phyloP scores from a whole-genome alignment of 1,140 invertebrate species.

The Penaeus chinensis region DNA sequence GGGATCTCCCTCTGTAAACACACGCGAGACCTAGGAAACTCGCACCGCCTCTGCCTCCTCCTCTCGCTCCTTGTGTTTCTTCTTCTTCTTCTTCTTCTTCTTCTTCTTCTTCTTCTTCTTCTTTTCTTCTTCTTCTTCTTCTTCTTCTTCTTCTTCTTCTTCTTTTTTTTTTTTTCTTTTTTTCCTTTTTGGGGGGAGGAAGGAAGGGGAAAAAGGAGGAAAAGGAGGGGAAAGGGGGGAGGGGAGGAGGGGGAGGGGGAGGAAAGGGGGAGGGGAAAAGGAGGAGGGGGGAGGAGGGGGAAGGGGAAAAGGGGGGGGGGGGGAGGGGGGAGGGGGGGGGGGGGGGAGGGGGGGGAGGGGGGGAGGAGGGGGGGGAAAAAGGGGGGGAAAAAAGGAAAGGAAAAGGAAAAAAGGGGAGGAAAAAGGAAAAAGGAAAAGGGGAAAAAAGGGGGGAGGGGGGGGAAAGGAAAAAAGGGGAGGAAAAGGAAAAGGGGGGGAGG shows the following conservation, averaged over 20 bases:
- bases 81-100: too few relatives aligned
- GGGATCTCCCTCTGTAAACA: slow-evolving; percentile 25
- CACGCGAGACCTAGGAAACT: not conserved
- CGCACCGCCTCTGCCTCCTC: too few relatives aligned
- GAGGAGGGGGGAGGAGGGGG: not conserved
- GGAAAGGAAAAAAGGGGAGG: not conserved
- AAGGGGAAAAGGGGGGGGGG: not conserved
- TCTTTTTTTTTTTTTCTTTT: too few relatives aligned
- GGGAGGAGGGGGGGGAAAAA: not conserved
- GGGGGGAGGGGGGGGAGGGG: too few relatives aligned
- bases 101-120: too few relatives aligned
- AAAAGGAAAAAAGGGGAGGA: not conserved
- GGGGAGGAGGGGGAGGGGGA: not conserved
- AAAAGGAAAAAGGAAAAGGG: not conserved
- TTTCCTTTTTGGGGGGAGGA: not conserved
- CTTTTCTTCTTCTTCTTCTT: too few relatives aligned
- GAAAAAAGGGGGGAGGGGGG: not conserved
- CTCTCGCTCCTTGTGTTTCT: too few relatives aligned
- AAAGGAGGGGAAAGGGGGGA: not conserved
- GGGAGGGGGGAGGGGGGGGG: too few relatives aligned
- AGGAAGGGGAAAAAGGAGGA: not conserved
- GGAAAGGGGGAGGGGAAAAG: not conserved
- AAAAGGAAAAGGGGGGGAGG: not conserved
- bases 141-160: too few relatives aligned
- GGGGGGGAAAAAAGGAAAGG: not conserved